These are phyloP conservation scores for Lateolabrax maculatus DNA, from an alignment of 2,797 vertebrate species.

Conservation along the genomic window DNA sequence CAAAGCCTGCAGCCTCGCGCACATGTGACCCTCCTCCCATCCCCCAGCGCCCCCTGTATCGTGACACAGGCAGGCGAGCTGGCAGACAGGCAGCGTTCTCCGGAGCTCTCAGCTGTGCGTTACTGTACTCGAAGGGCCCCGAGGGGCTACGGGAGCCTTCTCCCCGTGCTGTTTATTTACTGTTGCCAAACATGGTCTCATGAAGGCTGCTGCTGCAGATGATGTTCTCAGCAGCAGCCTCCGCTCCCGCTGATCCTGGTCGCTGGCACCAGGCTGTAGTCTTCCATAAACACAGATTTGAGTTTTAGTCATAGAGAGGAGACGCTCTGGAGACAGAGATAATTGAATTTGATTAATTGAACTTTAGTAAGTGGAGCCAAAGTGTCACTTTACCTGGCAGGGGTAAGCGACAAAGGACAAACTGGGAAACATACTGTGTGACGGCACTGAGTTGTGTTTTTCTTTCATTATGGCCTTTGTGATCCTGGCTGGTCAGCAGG, in stretches of 20 bases:
- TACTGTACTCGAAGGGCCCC: conserved; percentile 65
- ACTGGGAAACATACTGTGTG: neutral
- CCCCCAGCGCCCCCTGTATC: conserved; percentile 32
- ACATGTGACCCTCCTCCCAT: conserved; percentile 51
- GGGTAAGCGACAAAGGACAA: neutral
- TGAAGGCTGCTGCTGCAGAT: conserved; percentile 32
- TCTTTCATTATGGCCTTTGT: neutral
- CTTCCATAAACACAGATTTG: neutral
- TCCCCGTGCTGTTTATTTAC: conserved; percentile 55
- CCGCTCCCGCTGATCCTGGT: conserved; percentile 18
- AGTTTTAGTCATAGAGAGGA: neutral
- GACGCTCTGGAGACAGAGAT: neutral
- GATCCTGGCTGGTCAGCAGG: neutral
- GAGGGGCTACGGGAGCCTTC: conserved; percentile 38
- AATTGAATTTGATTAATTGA: neutral
- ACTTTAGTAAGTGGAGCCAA: neutral
- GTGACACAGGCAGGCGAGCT: conserved; percentile 48
- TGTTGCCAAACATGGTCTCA: conserved; percentile 49
- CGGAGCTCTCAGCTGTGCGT: conserved; percentile 64
- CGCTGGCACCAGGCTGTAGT: conserved; percentile 13
- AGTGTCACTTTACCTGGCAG: neutral
- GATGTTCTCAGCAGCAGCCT: conserved; percentile 29
- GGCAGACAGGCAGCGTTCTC: conserved; percentile 54
- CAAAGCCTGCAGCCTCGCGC: conserved; percentile 33
- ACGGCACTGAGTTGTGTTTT: neutral